Conservation (phyloP, 2,888 invertebrate species). For the Cactoblastis cactorum region DNA sequence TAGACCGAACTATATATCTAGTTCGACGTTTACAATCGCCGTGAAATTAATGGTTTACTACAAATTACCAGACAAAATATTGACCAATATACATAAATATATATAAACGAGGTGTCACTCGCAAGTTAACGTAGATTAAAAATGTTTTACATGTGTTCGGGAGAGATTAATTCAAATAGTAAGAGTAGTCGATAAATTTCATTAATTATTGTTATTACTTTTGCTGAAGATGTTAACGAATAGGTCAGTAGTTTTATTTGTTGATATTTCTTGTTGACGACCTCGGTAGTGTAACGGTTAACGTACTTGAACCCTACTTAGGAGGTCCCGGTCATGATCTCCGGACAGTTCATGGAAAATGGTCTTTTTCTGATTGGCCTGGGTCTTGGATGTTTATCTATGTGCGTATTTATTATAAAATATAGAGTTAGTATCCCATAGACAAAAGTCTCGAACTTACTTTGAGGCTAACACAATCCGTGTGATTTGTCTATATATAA, state of each 20-base stretch:
- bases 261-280: not conserved
- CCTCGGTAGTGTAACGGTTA: no score
- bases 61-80: conserved; percentile 7
- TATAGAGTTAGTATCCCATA: no score
- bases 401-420: no score
- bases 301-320: no score
- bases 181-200: not conserved
- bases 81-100: conserved; percentile 17
- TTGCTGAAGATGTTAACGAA: not conserved
- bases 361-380: no score
- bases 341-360: no score
- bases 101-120: conserved; percentile 17
- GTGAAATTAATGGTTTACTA: not conserved
- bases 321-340: no score
- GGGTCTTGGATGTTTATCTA: no score
- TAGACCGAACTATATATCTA: not conserved
- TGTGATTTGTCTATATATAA: no score
- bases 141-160: not conserved
- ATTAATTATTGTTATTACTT: not conserved
- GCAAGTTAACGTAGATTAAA: conserved; percentile 21
- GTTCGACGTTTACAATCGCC: conserved; percentile 1
- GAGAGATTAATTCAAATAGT: not conserved
- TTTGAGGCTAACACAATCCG: no score
- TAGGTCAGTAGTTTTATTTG: not conserved
- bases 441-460: no score